phyloP scores from a whole-genome alignment of 2,888 invertebrate genomes.

The Pyrocoelia pectoralis region DNA sequence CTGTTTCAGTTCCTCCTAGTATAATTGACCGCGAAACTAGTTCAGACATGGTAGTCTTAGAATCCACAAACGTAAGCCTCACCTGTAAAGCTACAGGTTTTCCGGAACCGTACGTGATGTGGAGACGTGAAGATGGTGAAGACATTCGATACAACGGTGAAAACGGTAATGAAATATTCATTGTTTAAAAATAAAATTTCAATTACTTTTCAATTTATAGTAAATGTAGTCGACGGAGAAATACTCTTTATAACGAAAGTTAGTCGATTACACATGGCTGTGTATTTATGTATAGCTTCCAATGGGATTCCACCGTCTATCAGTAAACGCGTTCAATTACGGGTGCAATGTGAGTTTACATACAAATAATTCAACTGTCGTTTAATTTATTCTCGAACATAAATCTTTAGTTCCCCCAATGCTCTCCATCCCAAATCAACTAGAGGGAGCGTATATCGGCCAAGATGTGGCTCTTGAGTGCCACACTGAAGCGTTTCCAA shows the following conservation, averaged over 20 bases:
- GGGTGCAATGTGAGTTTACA: slow-evolving; percentile 80
- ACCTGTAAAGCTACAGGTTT: slow-evolving; percentile 88
- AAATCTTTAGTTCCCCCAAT: slow-evolving; percentile 83
- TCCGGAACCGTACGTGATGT: slow-evolving; percentile 92
- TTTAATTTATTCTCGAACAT: slow-evolving; percentile 19
- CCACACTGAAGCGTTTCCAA: slow-evolving; percentile 91
- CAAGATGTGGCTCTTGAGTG: slow-evolving; percentile 90
- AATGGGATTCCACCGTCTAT: slow-evolving; percentile 93
- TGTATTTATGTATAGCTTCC: slow-evolving; percentile 91
- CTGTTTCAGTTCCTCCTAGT: slow-evolving; percentile 82
- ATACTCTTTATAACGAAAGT: slow-evolving; percentile 86
- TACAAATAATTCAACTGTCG: slow-evolving; percentile 6
- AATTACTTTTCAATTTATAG: slow-evolving; percentile 62
- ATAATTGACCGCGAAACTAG: slow-evolving; percentile 91
- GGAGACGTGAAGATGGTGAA: slow-evolving; percentile 88
- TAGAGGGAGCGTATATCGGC: slow-evolving; percentile 88
- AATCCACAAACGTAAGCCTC: slow-evolving; percentile 87
- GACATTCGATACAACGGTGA: slow-evolving; percentile 91
- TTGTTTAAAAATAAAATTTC: slow-evolving; percentile 7
- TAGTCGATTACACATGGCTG: slow-evolving; percentile 91
- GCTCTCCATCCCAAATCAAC: slow-evolving; percentile 92
- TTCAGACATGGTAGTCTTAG: slow-evolving; percentile 90
- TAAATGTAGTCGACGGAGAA: slow-evolving; percentile 88
- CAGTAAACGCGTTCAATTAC: slow-evolving; percentile 82
- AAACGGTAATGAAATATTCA: slow-evolving; percentile 67